Percentiles rank a stretch among this genome's conserved stretches.
Conservation (phyloP, 1,140 invertebrate genomes). For the Kradibia gibbosae region DNA sequence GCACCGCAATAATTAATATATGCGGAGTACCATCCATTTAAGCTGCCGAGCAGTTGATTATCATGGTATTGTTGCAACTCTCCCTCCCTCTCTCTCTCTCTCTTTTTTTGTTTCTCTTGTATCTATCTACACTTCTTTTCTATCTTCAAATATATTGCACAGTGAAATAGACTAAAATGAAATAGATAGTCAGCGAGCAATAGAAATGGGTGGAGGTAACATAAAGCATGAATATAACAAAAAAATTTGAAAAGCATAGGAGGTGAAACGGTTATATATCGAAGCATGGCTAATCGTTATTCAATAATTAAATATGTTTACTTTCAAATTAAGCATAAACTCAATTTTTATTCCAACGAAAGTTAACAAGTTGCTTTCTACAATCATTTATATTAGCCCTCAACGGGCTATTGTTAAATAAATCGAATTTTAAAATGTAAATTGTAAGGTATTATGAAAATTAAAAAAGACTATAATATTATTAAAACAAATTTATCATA, state of each 20-base stretch:
- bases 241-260: not conserved
- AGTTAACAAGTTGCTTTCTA: not conserved
- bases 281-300: not conserved
- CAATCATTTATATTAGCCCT: too few relatives aligned
- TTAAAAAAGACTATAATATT: too few relatives aligned
- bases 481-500: too few relatives aligned
- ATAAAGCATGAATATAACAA: not conserved
- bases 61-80: conserved; percentile 47
- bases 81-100: not conserved
- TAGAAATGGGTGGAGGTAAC: not conserved
- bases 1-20: conserved; percentile 63
- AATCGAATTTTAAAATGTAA: too few relatives aligned
- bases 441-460: too few relatives aligned
- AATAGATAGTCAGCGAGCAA: conserved; percentile 47
- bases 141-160: too few relatives aligned
- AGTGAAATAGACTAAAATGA: conserved; percentile 30
- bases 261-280: not conserved
- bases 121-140: too few relatives aligned
- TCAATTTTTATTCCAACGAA: not conserved
- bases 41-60: conserved; percentile 61
- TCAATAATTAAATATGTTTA: not conserved
- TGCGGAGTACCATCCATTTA: conserved; percentile 60
- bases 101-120: too few relatives aligned
- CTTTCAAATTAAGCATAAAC: conserved; percentile 1
- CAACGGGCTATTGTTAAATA: too few relatives aligned